phyloP scores from a whole-genome alignment of 2,797 vertebrate species.

The Chloroceryle amazona region DNA sequence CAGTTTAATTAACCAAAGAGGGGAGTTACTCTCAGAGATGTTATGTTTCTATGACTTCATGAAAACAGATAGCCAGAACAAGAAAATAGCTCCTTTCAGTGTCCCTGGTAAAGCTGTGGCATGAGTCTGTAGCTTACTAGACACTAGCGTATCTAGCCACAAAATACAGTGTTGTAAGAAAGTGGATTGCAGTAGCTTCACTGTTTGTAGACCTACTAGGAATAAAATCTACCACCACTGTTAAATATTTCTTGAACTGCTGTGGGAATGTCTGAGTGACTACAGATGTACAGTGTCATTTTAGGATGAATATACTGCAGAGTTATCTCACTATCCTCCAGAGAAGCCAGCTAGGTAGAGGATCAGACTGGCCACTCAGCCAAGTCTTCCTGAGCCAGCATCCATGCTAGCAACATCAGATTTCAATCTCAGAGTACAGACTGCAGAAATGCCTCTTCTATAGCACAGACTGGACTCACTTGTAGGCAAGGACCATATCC shows the following conservation, averaged over 20 bases:
- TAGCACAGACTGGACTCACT: background rate
- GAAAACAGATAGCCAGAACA: background rate
- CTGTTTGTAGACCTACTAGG: background rate
- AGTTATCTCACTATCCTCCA: background rate
- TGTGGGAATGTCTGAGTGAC: background rate
- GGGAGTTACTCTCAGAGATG: background rate
- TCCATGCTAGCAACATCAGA: background rate
- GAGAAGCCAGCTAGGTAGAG: background rate
- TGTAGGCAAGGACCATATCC: background rate
- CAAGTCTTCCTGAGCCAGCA: background rate
- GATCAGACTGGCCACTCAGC: background rate
- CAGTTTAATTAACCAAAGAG: background rate
- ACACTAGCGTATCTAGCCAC: background rate
- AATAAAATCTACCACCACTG: slow-evolving; percentile 5
- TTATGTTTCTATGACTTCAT: background rate
- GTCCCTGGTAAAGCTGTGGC: background rate
- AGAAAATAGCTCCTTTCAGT: background rate
- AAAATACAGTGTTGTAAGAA: background rate
- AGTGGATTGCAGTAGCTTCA: background rate
- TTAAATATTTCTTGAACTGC: background rate
- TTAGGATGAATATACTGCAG: background rate
- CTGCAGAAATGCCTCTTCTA: background rate
- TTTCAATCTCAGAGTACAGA: background rate
- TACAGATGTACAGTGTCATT: background rate
- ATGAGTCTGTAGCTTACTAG: background rate